These are phyloP conservation scores for Eulemur rufifrons DNA, from an alignment of 2,113 vertebrate genomes.

Conservation along the genomic window DNA sequence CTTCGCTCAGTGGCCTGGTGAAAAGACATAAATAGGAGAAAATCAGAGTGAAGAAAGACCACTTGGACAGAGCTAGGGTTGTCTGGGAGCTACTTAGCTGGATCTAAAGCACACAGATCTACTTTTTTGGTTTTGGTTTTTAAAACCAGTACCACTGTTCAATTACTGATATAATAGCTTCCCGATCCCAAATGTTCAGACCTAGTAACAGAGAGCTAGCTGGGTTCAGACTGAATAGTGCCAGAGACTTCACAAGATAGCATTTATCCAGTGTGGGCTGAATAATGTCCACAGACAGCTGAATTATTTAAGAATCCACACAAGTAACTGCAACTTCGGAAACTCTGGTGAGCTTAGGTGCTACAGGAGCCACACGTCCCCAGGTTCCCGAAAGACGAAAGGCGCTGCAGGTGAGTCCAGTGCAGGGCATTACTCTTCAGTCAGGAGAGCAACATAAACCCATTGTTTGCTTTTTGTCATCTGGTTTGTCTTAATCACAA, in stretches of 20 bases:
- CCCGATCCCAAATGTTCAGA: not conserved
- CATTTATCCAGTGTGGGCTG: not conserved
- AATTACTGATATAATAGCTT: not conserved
- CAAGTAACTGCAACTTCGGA: slow-evolving; percentile 2
- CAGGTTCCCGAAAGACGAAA: slow-evolving; percentile 47
- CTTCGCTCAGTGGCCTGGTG: not conserved
- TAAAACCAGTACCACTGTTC: not conserved
- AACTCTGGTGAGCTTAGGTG: not conserved
- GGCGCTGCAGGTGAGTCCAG: slow-evolving; percentile 61
- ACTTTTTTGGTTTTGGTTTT: not conserved
- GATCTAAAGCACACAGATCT: not conserved
- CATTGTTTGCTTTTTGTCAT: slow-evolving; percentile 83
- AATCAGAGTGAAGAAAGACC: not conserved
- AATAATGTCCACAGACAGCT: slow-evolving; percentile 49
- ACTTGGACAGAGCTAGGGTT: not conserved
- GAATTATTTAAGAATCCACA: slow-evolving; percentile 21
- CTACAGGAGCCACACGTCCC: not conserved
- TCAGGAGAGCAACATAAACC: slow-evolving; percentile 71
- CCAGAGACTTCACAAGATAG: slow-evolving; percentile 13
- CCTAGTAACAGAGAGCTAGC: not conserved
- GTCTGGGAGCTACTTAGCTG: not conserved
- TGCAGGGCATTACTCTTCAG: slow-evolving; percentile 56
- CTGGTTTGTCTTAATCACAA: slow-evolving; percentile 92
- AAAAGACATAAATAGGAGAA: not conserved
- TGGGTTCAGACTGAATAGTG: slow-evolving; percentile 13